These are phyloP conservation scores for Thunnus thynnus DNA, from an alignment of 2,113 vertebrate species.

Conservation along the genomic window DNA sequence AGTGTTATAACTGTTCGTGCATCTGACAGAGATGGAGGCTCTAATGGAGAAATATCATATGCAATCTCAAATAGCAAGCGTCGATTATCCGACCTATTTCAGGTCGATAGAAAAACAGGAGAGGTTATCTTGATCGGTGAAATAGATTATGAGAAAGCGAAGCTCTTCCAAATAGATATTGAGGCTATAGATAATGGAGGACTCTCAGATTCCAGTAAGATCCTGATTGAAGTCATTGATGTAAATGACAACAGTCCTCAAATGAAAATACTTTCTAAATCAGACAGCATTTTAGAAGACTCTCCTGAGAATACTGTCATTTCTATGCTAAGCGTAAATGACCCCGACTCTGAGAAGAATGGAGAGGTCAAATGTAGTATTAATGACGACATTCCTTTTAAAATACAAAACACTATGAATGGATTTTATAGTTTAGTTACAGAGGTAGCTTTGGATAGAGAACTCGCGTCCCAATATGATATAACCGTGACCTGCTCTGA, in stretches of 20 bases:
- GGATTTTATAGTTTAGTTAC: slow-evolving; percentile 75
- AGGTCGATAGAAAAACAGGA: slow-evolving; percentile 77
- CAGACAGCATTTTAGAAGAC: slow-evolving; percentile 73
- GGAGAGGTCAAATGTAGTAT: slow-evolving; percentile 67
- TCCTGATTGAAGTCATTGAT: slow-evolving; percentile 83
- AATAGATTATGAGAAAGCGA: slow-evolving; percentile 85
- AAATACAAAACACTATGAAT: slow-evolving; percentile 58
- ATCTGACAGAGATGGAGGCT: slow-evolving; percentile 84
- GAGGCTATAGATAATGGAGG: slow-evolving; percentile 85
- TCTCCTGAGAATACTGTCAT: slow-evolving; percentile 69
- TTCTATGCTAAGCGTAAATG: slow-evolving; percentile 73
- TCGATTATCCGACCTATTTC: slow-evolving; percentile 71
- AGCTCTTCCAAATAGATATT: slow-evolving; percentile 77
- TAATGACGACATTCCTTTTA: slow-evolving; percentile 40
- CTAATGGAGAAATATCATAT: slow-evolving; percentile 84
- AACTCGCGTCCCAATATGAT: slow-evolving; percentile 22
- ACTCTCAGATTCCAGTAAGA: slow-evolving; percentile 76
- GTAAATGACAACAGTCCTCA: slow-evolving; percentile 86
- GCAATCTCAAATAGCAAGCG: slow-evolving; percentile 73
- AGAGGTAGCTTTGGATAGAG: slow-evolving; percentile 71
- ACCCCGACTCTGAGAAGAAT: slow-evolving; percentile 79
- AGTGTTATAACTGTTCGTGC: slow-evolving; percentile 80
- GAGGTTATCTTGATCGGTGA: slow-evolving; percentile 75
- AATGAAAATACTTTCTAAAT: slow-evolving; percentile 77
- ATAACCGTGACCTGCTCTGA: not conserved